Conservation (phyloP, 2,888 invertebrate genomes). For the Zaprionus obscuricornis region DNA sequence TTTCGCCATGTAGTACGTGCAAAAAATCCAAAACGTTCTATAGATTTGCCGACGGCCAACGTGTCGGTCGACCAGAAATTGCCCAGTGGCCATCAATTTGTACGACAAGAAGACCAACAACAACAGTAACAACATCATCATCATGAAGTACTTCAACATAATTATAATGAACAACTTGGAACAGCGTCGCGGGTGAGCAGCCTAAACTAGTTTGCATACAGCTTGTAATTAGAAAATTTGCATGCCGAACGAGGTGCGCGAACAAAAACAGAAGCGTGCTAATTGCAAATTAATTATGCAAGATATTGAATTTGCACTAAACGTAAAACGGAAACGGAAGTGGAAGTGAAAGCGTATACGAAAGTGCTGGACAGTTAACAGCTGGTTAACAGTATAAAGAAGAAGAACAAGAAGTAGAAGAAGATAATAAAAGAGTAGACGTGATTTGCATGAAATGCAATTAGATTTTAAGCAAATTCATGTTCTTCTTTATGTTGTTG, state of each 20-base stretch:
- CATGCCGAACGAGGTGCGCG: slow-evolving; percentile 47
- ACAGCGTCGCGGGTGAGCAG: background rate
- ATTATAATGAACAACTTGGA: background rate
- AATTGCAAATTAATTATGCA: slow-evolving; percentile 84
- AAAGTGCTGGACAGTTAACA: slow-evolving; percentile 18
- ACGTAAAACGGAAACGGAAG: slow-evolving; percentile 53
- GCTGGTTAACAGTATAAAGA: slow-evolving; percentile 32
- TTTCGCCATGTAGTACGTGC: slow-evolving; percentile 49
- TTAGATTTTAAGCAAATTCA: slow-evolving; percentile 63
- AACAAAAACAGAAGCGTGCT: slow-evolving; percentile 81
- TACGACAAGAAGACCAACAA: background rate
- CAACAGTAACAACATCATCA: background rate
- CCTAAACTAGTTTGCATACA: slow-evolving; percentile 61
- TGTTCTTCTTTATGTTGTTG: slow-evolving; percentile 12
- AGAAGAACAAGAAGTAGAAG: background rate
- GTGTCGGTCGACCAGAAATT: slow-evolving; percentile 26
- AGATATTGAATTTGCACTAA: slow-evolving; percentile 82
- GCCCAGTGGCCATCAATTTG: slow-evolving; percentile 2
- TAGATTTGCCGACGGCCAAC: slow-evolving; percentile 57
- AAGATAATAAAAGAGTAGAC: slow-evolving; percentile 33
- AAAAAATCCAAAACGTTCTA: slow-evolving; percentile 38
- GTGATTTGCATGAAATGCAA: slow-evolving; percentile 76
- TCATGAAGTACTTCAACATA: background rate
- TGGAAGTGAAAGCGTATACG: no score
- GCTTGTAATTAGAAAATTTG: slow-evolving; percentile 76